Evolutionary conservation across 2,113 vertebrate species (phyloP), one percentile per base, ranked within the genome.

Genomic region (Pseudorasbora parva): DNA sequence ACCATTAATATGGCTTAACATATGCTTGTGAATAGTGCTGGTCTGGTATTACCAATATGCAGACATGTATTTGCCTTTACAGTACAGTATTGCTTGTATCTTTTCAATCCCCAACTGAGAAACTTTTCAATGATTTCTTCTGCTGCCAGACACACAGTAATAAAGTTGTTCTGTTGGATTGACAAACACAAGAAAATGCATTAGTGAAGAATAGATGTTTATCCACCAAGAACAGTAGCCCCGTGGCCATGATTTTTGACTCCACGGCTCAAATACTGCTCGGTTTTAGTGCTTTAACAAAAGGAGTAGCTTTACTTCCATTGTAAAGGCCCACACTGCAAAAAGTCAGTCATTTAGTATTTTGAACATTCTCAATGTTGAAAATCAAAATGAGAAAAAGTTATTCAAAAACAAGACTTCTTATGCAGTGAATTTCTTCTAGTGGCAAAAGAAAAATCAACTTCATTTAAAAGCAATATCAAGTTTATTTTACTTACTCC

Each of bases 1-100:
- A 51, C 43, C 59, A 79, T 79, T 49, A 51, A 30, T 79, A 49
- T 11, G 66, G 41, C 78, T 49, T 7, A 79, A 49, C 59, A 62
- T 79, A 19, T 66, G 25, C 72, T 72, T 41, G n/a, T 78, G 37
- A 51, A 62, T 21, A 17, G 33, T 9, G n/a, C 54, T 78, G 37
- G 8, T 33, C 41, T 72, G 41, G 41, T 72, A 23, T 72, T 72
- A 72, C 41, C 69, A 4, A 4, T 14, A 71, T 1, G 19, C 10
- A 47, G 41, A 25, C 6, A 12, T 25, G 69, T 47, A 14, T 72
- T 72, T 47, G 12, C 5, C 69, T 72, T 41, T 72, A 23, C 12
- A 23, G 6, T 71, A 71, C 37, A 43, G 9, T n/a, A 21, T 15
- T 25, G 41, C n/a, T 25, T 72, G n/a, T 7, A 47, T 11, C 2